These are phyloP conservation scores for Platycnemis pennipes DNA, from an alignment of 2,888 invertebrate species.

Conservation along the genomic window DNA sequence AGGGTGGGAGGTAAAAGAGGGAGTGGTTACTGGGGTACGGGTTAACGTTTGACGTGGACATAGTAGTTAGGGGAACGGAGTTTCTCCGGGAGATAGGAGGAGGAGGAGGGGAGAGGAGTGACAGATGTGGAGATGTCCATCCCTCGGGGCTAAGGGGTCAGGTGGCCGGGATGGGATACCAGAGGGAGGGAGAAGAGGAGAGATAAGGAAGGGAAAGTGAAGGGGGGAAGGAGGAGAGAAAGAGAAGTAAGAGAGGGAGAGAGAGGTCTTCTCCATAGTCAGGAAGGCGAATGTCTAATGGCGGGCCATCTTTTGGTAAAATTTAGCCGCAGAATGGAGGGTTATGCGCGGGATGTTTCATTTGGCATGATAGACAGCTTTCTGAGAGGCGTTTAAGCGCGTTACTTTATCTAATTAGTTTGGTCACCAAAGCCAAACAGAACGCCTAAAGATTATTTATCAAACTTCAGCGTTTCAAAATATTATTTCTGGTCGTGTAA, in stretches of 20 bases:
- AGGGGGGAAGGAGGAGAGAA: not conserved
- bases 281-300: slow-evolving; percentile 20
- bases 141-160: slow-evolving; percentile 32
- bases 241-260: not conserved
- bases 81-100: not conserved
- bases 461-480: too few relatives aligned
- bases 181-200: not conserved
- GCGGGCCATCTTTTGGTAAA: not conserved
- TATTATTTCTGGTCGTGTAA: too few relatives aligned
- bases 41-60: slow-evolving; percentile 54
- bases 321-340: not conserved
- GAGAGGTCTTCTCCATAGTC: slow-evolving; percentile 27
- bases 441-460: too few relatives aligned
- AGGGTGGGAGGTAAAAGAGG: not conserved
- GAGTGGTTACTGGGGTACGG: not conserved
- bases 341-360: not conserved
- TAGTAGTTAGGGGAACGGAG: slow-evolving; percentile 36
- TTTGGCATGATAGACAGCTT: not conserved
- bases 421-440: too few relatives aligned
- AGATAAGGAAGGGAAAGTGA: not conserved
- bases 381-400: not conserved
- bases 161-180: not conserved
- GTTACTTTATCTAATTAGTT: too few relatives aligned
- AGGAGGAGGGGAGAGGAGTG: slow-evolving; percentile 1
- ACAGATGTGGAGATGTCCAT: slow-evolving; percentile 43